A percentile compares a stretch with the other conserved stretches of the same genome.
These are phyloP conservation scores for Erpobdella octoculata DNA, from an alignment of 2,888 invertebrate species.

Conservation along the genomic window DNA sequence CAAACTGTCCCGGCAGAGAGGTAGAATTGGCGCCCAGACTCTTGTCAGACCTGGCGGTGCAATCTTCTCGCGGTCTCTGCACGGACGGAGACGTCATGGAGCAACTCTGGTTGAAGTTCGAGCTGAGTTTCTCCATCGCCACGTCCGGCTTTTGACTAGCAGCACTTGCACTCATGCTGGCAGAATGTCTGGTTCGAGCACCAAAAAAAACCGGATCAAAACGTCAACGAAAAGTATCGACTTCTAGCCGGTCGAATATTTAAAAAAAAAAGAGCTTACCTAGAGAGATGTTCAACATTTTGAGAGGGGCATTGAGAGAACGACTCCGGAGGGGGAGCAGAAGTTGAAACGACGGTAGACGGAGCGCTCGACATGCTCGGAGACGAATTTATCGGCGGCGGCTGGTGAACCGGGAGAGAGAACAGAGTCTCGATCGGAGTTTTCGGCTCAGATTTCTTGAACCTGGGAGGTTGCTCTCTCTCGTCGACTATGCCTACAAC, in stretches of 20 bases:
- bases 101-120: not conserved
- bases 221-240: no score
- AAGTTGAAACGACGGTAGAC: not conserved
- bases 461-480: not conserved
- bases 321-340: not conserved
- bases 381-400: not conserved
- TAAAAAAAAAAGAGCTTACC: not conserved
- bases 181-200: not conserved
- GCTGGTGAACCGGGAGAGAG: not conserved
- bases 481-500: not conserved
- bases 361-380: not conserved
- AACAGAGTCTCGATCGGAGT: not conserved
- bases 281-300: not conserved
- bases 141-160: constrained; percentile 1
- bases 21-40: not conserved
- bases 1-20: not conserved
- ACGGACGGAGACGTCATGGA: not conserved
- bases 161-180: no score
- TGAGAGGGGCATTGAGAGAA: not conserved
- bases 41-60: not conserved
- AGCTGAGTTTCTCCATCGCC: not conserved
- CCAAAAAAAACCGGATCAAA: not conserved
- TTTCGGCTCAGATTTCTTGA: not conserved
- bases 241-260: not conserved
- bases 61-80: not conserved